A percentile compares a stretch with the other conserved stretches of the same genome.
phyloP scores from a whole-genome alignment of 2,888 invertebrate species.

The Tinea trinotella region DNA sequence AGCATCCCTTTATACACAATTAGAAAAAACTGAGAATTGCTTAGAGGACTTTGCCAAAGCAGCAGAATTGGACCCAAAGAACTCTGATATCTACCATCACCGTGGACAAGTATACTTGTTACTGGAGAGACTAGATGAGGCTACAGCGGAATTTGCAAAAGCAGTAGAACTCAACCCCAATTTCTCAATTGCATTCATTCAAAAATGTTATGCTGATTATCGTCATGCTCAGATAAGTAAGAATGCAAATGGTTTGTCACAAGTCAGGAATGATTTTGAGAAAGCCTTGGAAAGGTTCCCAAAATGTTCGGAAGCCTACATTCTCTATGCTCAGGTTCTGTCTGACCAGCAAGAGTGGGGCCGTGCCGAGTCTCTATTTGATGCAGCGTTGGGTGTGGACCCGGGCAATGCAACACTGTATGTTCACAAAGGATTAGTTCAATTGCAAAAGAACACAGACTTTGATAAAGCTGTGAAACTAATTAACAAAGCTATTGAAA shows the following conservation, averaged over 20 bases:
- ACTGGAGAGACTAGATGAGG: conserved; percentile 85
- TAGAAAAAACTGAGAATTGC: conserved; percentile 80
- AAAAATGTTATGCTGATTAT: conserved; percentile 93
- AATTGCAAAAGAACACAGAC: conserved; percentile 89
- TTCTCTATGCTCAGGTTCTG: conserved; percentile 91
- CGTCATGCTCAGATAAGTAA: conserved; percentile 76
- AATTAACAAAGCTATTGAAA: conserved; percentile 85
- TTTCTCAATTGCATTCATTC: conserved; percentile 89
- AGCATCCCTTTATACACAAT: conserved; percentile 87
- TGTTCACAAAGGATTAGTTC: conserved; percentile 89
- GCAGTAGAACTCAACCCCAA: conserved; percentile 86
- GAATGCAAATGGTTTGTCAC: conserved; percentile 74
- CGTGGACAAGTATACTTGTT: conserved; percentile 90
- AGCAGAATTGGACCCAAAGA: conserved; percentile 81
- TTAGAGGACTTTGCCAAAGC: conserved; percentile 86
- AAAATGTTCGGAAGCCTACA: conserved; percentile 87
- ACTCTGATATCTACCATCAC: conserved; percentile 93
- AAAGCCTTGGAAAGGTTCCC: conserved; percentile 85
- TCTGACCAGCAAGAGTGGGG: conserved; percentile 88
- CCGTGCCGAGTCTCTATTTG: conserved; percentile 86
- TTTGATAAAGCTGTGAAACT: conserved; percentile 83
- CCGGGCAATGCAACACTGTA: conserved; percentile 88
- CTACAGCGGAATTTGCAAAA: conserved; percentile 85
- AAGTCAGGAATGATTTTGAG: conserved; percentile 82
- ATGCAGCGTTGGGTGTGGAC: conserved; percentile 85